Conservation (phyloP, 1,140 invertebrate species). For the Temnothorax nylanderi region DNA sequence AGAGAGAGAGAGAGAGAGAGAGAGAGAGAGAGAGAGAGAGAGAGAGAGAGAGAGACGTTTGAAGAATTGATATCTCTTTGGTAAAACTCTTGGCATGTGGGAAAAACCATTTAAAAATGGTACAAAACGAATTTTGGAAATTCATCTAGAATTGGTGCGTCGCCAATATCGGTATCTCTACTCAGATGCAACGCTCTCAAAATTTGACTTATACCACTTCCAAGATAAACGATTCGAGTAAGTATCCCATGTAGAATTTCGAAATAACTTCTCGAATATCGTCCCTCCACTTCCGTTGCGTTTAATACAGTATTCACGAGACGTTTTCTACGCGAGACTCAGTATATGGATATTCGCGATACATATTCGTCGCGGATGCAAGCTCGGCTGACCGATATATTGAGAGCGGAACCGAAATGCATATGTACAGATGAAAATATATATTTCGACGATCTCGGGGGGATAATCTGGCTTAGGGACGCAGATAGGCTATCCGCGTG, state of each 20-base stretch:
- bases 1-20: neutral
- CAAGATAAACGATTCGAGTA: conserved; percentile 32
- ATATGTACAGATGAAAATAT: conserved; percentile 77
- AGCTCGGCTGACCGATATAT: conserved; percentile 70
- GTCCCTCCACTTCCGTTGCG: conserved; percentile 11
- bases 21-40: neutral
- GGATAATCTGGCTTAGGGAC: conserved; percentile 79
- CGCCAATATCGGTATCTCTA: conserved; percentile 36
- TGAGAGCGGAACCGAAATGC: conserved; percentile 58
- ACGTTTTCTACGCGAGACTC: neutral
- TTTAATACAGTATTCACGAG: conserved; percentile 30
- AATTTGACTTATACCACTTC: conserved; percentile 21
- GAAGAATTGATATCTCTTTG: neutral
- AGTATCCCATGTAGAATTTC: conserved; percentile 15
- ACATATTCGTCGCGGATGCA: conserved; percentile 48
- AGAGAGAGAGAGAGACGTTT: neutral
- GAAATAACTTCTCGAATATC: conserved; percentile 26
- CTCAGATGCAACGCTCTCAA: conserved; percentile 20
- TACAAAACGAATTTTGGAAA: neutral
- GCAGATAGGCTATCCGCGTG: conserved; percentile 63
- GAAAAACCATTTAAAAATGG: conserved; percentile 13
- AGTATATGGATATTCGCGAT: neutral
- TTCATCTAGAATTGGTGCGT: conserved; percentile 36
- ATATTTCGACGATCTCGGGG: conserved; percentile 75
- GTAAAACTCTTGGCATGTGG: neutral